These are phyloP conservation scores for Tragelaphus strepsiceros DNA, from an alignment of 2,113 vertebrate species.

Conservation along the genomic window DNA sequence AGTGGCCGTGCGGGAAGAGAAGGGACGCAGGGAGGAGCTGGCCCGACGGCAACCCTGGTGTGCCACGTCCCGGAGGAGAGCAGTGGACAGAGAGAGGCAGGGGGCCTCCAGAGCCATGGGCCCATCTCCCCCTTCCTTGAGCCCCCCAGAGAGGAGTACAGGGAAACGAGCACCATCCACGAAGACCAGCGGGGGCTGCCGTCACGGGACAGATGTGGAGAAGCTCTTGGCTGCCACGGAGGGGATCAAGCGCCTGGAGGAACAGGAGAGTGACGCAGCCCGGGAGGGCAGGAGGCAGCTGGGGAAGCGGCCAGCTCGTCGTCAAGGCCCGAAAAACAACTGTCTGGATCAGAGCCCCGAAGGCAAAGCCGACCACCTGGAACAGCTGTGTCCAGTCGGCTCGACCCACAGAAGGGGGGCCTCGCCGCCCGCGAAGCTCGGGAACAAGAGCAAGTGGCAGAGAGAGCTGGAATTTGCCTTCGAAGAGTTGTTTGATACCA, in stretches of 20 bases:
- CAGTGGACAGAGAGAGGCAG: rapidly evolving
- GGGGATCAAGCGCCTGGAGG: rapidly evolving
- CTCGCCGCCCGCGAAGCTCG: rapidly evolving
- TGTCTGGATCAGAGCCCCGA: rapidly evolving
- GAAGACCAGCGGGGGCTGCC: rapidly evolving
- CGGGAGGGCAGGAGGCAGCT: rapidly evolving
- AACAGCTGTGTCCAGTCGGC: rapidly evolving
- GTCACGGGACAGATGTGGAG: rapidly evolving
- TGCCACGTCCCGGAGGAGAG: neutral
- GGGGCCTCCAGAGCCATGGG: rapidly evolving
- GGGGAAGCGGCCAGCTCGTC: rapidly evolving
- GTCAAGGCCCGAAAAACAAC: rapidly evolving
- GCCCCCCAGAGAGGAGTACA: neutral
- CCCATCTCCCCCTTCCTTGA: rapidly evolving
- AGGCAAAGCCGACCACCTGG: rapidly evolving
- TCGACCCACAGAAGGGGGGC: rapidly evolving
- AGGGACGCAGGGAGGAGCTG: rapidly evolving
- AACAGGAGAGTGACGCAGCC: rapidly evolving
- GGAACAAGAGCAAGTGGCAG: neutral
- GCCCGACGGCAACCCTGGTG: rapidly evolving
- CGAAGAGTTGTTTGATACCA: neutral
- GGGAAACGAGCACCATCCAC: rapidly evolving
- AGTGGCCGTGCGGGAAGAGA: neutral
- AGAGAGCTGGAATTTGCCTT: neutral
- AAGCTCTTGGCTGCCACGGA: rapidly evolving